A percentile compares a stretch with the other conserved stretches of the same genome.
Evolutionary conservation across 1,140 invertebrate genomes (phyloP).

Genomic region (Adoxophyes honmai): DNA sequence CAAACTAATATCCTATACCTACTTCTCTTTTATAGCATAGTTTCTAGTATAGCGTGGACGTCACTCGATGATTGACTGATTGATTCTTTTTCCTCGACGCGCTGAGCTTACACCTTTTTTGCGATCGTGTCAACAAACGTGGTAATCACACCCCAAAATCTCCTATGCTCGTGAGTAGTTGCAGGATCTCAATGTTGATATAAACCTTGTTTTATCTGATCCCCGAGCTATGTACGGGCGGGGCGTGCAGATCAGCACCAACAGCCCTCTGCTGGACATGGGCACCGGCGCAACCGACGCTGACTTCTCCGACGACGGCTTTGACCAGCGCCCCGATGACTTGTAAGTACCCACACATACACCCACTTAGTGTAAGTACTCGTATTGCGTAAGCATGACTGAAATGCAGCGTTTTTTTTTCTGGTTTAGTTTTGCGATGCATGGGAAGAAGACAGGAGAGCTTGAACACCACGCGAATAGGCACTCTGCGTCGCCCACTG

Average conservation of each 20-base stretch:
- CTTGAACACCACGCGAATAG: background rate
- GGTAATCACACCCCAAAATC: too few relatives aligned
- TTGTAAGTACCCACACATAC: slow-evolving; percentile 9
- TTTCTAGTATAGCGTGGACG: too few relatives aligned
- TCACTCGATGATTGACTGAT: too few relatives aligned
- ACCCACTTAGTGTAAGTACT: too few relatives aligned
- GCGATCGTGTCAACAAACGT: too few relatives aligned
- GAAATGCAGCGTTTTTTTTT: background rate
- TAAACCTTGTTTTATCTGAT: background rate
- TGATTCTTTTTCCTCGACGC: too few relatives aligned
- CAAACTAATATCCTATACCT: too few relatives aligned
- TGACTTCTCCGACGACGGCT: slow-evolving; percentile 7
- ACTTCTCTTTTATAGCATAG: too few relatives aligned
- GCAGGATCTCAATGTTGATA: too few relatives aligned
- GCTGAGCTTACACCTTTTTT: too few relatives aligned
- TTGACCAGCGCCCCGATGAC: slow-evolving; percentile 17
- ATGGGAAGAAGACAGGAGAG: background rate
- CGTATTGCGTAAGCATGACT: too few relatives aligned
- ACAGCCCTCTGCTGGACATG: slow-evolving; percentile 23
- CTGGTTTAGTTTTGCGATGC: background rate
- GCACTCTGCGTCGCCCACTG: background rate
- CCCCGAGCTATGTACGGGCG: slow-evolving; percentile 19
- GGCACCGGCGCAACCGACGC: slow-evolving; percentile 27
- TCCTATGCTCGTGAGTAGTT: too few relatives aligned
- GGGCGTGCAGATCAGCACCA: slow-evolving; percentile 21